Evolutionary conservation across 2,888 invertebrate genomes (phyloP).

Genomic region (Drosophila sordidula): DNA sequence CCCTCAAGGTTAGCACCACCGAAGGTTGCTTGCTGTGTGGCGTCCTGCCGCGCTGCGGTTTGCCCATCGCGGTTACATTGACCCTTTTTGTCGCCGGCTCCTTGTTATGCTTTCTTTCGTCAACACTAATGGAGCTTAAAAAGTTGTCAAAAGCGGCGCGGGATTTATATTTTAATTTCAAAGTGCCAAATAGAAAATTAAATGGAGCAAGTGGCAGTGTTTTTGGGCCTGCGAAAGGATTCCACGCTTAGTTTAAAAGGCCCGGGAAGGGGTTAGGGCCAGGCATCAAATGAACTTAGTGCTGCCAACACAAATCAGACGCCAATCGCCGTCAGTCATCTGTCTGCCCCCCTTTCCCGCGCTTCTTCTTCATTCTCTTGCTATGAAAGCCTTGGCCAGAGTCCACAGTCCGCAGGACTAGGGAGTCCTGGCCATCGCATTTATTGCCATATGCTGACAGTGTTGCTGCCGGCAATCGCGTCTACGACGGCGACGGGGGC

Average conservation of each 20-base stretch:
- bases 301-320: conserved; percentile 68
- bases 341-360: conserved; percentile 8
- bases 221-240: conserved; percentile 5
- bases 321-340: conserved; percentile 66
- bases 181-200: conserved; percentile 73
- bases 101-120: conserved; percentile 68
- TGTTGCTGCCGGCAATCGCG: conserved; percentile 70
- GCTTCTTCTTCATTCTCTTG: neutral
- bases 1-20: conserved; percentile 53
- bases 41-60: conserved; percentile 71
- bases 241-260: neutral
- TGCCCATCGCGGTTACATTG: conserved; percentile 68
- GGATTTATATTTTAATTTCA: conserved; percentile 74
- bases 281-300: conserved; percentile 64
- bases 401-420: conserved; percentile 15
- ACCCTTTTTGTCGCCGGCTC: conserved; percentile 59
- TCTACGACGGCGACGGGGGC: conserved; percentile 70
- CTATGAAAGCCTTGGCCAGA: conserved; percentile 6
- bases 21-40: conserved; percentile 31
- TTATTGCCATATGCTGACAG: conserved; percentile 80
- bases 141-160: conserved; percentile 76
- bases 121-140: conserved; percentile 79
- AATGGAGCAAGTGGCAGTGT: conserved; percentile 45
- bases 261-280: neutral
- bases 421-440: conserved; percentile 51